Evolutionary conservation across 2,888 invertebrate species (phyloP).

Genomic region (Clistopyga incitator): DNA sequence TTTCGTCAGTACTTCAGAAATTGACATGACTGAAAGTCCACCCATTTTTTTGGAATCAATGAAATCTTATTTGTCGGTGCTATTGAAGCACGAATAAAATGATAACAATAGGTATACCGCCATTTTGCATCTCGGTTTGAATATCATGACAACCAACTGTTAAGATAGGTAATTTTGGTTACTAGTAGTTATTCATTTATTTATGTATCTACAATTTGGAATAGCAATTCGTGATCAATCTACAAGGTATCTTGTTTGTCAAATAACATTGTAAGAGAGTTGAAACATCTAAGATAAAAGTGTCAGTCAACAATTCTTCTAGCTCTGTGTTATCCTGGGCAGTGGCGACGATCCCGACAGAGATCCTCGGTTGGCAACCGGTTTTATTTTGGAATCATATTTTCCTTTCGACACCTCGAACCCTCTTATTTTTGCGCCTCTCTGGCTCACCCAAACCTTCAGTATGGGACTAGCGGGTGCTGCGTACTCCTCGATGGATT

Average conservation of each 20-base stretch:
- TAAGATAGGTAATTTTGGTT: no score
- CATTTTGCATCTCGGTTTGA: no score
- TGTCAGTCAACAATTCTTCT: background rate
- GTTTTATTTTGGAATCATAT: slow-evolving; percentile 21
- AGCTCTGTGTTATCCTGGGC: slow-evolving; percentile 12
- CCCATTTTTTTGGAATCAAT: no score
- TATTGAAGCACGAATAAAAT: no score
- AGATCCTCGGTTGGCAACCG: slow-evolving; percentile 16
- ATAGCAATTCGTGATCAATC: no score
- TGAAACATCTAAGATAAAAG: background rate
- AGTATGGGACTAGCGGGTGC: slow-evolving; percentile 25
- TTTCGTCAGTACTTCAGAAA: no score
- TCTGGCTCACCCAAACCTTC: slow-evolving; percentile 56
- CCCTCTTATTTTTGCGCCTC: slow-evolving; percentile 30
- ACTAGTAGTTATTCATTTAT: no score
- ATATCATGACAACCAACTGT: no score
- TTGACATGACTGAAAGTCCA: no score
- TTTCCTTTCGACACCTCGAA: slow-evolving; percentile 29
- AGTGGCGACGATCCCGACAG: background rate
- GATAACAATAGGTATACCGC: no score
- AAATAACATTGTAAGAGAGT: background rate
- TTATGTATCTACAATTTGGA: no score
- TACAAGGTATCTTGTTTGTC: background rate
- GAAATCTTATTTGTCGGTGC: no score
- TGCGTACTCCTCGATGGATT: slow-evolving; percentile 53